A percentile compares a stretch with the other conserved stretches of the same genome.
Conservation (phyloP, 2,888 invertebrate genomes). For the Zootermopsis nevadensis region DNA sequence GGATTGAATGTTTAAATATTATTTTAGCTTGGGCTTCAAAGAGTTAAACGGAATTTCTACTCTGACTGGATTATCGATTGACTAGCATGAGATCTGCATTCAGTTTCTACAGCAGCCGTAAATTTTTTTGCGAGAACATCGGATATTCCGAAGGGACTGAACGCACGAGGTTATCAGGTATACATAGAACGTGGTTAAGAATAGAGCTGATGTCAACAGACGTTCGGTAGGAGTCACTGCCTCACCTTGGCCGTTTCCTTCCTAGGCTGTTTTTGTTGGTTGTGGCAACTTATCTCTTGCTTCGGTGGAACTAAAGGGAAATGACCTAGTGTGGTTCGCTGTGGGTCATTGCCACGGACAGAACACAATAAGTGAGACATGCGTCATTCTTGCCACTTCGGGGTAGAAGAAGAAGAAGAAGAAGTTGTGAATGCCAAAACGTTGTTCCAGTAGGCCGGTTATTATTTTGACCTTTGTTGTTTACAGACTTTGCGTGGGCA, state of each 20-base stretch:
- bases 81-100: no score
- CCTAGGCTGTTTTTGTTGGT: not conserved
- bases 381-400: slow-evolving; percentile 10
- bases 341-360: slow-evolving; percentile 49
- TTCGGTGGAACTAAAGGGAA: slow-evolving; percentile 59
- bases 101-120: no score
- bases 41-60: no score
- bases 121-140: no score
- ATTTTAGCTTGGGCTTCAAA: no score
- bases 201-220: slow-evolving; percentile 25
- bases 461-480: not conserved
- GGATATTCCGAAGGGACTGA: not conserved
- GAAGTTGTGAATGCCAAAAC: not conserved
- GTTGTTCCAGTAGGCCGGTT: not conserved
- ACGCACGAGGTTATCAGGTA: not conserved
- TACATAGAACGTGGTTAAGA: not conserved
- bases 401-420: not conserved
- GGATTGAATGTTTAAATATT: no score
- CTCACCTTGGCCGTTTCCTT: slow-evolving; percentile 32
- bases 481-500: not conserved
- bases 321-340: slow-evolving; percentile 52
- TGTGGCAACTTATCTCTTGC: not conserved
- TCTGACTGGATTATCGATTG: no score
- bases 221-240: slow-evolving; percentile 12
- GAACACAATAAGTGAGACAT: slow-evolving; percentile 7